A percentile compares a stretch with the other conserved stretches of the same genome.
Conservation (phyloP, 2,888 invertebrate species). For the Carterocephalus palaemon region DNA sequence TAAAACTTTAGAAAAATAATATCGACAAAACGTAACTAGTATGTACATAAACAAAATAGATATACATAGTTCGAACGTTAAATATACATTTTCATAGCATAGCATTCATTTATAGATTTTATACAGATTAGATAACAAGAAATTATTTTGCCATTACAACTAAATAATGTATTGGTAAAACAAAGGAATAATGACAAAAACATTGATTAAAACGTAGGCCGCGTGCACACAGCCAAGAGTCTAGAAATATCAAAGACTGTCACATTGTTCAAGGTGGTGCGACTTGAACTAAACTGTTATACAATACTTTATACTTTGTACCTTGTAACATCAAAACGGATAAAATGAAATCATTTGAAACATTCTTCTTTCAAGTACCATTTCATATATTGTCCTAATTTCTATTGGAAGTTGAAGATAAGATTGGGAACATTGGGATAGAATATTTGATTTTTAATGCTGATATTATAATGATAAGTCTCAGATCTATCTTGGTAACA, state of each 20-base stretch:
- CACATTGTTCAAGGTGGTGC: not conserved
- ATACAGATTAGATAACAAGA: conserved; percentile 20
- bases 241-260: conserved; percentile 7
- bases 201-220: not conserved
- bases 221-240: conserved; percentile 2
- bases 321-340: conserved; percentile 15
- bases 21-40: conserved; percentile 47
- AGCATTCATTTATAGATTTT: conserved; percentile 10
- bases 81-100: conserved; percentile 18
- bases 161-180: conserved; percentile 14
- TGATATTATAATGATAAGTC: not conserved
- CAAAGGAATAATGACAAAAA: conserved; percentile 6
- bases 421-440: too few relatives aligned
- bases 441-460: too few relatives aligned
- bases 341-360: too few relatives aligned
- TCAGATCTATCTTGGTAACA: conserved; percentile 14
- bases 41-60: conserved; percentile 39
- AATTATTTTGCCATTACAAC: conserved; percentile 6
- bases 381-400: too few relatives aligned
- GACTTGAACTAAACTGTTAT: conserved; percentile 6
- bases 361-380: too few relatives aligned
- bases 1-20: conserved; percentile 36
- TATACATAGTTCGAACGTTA: conserved; percentile 19
- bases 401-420: too few relatives aligned
- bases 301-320: conserved; percentile 16